Evolutionary conservation across 2,113 vertebrate species (phyloP).

Genomic region (Rissa tridactyla): DNA sequence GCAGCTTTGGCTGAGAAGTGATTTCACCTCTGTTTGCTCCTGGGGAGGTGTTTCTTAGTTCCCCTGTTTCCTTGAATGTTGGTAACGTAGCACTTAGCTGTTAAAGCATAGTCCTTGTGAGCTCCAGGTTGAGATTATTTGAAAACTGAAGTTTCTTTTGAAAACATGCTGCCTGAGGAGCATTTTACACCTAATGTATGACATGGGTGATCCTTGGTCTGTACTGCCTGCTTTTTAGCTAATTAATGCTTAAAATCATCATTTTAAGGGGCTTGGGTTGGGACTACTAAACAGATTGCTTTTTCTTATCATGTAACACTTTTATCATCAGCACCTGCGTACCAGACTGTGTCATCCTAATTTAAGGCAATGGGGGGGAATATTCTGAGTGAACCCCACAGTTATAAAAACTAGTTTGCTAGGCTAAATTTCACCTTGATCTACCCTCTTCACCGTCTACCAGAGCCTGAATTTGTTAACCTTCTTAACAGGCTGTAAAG

Average conservation of each 20-base stretch:
- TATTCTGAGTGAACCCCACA: neutral
- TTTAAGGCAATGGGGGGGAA: neutral
- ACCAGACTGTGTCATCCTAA: neutral
- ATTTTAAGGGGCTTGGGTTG: neutral
- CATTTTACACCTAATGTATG: neutral
- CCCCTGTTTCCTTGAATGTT: neutral
- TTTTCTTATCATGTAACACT: neutral
- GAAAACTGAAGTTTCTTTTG: neutral
- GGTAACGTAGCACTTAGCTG: neutral
- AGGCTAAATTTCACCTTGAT: neutral
- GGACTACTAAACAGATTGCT: conserved; percentile 8
- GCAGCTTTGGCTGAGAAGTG: neutral
- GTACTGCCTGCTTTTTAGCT: neutral
- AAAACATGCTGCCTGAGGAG: neutral
- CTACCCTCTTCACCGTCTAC: neutral
- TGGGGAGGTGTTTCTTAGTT: neutral
- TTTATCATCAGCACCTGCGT: neutral
- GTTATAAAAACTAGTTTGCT: neutral
- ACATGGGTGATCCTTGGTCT: neutral
- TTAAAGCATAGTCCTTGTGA: neutral
- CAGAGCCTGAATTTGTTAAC: neutral
- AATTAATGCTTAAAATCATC: conserved; percentile 11
- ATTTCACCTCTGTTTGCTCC: neutral
- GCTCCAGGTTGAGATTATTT: neutral
- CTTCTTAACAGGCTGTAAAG: neutral